phyloP scores from a whole-genome alignment of 2,888 invertebrate species.

The Phalera bucephala region DNA sequence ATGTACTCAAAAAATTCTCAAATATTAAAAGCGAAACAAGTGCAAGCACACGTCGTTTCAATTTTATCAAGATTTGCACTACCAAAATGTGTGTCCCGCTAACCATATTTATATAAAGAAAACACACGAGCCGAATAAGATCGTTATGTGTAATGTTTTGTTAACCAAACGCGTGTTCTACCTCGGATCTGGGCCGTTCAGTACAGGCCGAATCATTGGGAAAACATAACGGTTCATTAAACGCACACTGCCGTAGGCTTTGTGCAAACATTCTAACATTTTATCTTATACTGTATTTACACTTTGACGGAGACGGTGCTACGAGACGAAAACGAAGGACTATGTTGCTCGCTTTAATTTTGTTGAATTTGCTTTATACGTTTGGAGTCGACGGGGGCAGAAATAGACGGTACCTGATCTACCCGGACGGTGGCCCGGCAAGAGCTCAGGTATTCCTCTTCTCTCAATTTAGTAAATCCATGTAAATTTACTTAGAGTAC shows the following conservation, averaged over 20 bases:
- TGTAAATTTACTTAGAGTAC: conserved; percentile 61
- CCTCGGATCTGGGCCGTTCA: conserved; percentile 40
- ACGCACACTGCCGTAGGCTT: conserved; percentile 54
- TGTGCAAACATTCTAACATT: conserved; percentile 66
- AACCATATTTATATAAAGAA: no score
- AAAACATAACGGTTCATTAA: conserved; percentile 82
- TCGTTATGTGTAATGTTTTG: conserved; percentile 38
- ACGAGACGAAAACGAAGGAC: conserved; percentile 42
- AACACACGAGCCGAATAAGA: conserved; percentile 10
- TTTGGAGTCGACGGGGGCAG: conserved; percentile 50
- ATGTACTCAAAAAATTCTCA: no score
- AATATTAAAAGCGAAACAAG: no score
- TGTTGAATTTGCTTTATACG: conserved; percentile 55
- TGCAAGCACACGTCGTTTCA: no score
- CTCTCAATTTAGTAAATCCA: conserved; percentile 36
- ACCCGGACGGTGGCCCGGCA: conserved; percentile 82
- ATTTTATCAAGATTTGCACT: no score
- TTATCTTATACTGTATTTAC: conserved; percentile 65
- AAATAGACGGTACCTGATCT: conserved; percentile 81
- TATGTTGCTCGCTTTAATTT: conserved; percentile 58
- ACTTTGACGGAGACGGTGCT: conserved; percentile 46
- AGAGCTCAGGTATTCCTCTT: conserved; percentile 80
- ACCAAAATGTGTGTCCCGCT: no score
- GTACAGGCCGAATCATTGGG: conserved; percentile 64
- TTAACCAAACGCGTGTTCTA: conserved; percentile 29